Base-by-base conservation (phyloP, 2,888 invertebrate species). In the Erebia epiphron region DNA sequence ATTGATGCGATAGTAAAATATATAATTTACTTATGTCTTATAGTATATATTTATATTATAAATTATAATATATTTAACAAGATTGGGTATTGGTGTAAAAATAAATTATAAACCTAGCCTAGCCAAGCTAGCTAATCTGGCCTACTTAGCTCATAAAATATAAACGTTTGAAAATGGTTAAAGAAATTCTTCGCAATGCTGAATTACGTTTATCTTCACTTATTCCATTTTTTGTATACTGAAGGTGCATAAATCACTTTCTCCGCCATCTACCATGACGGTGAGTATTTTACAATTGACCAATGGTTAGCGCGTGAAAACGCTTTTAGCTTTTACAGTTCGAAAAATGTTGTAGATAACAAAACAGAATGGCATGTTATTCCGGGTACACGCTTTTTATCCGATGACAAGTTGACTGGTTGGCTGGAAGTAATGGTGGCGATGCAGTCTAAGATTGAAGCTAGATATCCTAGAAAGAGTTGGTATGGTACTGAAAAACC, bases 191-290 rank as follows among this genome's bases (percentile, higher is more conserved):
- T 43, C 9, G 66, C 57, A 46, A 57, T 26, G 46, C 46, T 66
- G 66, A 49, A 58, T 67, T 49, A 16, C 21, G 21, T 67, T 67
- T 67, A 67, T 67, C 58, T 67, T 35, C 16, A 26, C 26, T 4
- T 26, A 26, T 26, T 26, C 21, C 21, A 67, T 67, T 57, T 57
- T 67, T 67, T 13, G 49, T 58, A 49, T 35, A 46, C 10, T 49
- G 41, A 56, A 73, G 49, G 49, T 58, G 68, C 43, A 62, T 77
- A 72, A 77, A 83, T 83, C 80, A 88, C 90, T 90, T 90, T 90
- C 90, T 80, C 88, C 82, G 75, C 70, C 71, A 73, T 74, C 76
- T 76, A 80, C 78, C 83, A 80, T 85, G 83, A 84, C 82, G 82
- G 64, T 49, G 56, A 49, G 52, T 68, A 66, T 73, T 68, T 69